Evolutionary conservation across 2,113 vertebrate genomes (phyloP), one percentile per base, ranked within the genome.

Genomic region (Clupea harengus): DNA sequence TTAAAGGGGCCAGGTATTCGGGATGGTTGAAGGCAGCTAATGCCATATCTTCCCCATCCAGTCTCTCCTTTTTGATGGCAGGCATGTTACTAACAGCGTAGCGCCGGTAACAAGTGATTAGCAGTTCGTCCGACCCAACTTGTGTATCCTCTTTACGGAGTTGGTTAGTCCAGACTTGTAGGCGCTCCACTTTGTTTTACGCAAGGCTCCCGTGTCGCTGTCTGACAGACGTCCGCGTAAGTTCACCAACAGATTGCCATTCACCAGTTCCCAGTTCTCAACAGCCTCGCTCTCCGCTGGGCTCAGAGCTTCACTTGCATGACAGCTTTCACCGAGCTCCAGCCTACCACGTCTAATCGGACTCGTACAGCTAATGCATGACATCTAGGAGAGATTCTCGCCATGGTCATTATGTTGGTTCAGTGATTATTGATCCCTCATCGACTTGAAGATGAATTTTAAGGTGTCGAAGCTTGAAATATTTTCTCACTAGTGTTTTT

Each of bases 51-150:
- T 99, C 97, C 87, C 97, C 96, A 91, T 98, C 96, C 90, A 95
- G 94, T 88, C 97, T 93, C 94, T 99, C 98, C 95, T 97, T 97
- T 93, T 99, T 99, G 95, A 99, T 97, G 46, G 97, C 97, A 89
- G 98, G 98, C 98, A 99, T 99, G 96, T 92, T 96, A 91, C 91
- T 91, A 92, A 81, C 91, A 92, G 94, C 93, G 89, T 90, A 85
- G 93, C 88, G 95, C 93, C 94, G 94, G 93, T 90, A 92, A 94
- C 93, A 92, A 94, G 92, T 93, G 93, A 93, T 91, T 88, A 91
- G 91, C 92, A 88, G 93, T 91, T 91, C 92, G 87, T 80, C 89
- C 88, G 93, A 93, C 85, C 92, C 93, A 93, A 96, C 91, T 96
- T 94, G 94, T 87, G 91, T 90, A 90, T 94, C 91, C 91, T 93